Evolutionary conservation across 2,797 vertebrate genomes (phyloP).

Genomic region (Trachops cirrhosus): DNA sequence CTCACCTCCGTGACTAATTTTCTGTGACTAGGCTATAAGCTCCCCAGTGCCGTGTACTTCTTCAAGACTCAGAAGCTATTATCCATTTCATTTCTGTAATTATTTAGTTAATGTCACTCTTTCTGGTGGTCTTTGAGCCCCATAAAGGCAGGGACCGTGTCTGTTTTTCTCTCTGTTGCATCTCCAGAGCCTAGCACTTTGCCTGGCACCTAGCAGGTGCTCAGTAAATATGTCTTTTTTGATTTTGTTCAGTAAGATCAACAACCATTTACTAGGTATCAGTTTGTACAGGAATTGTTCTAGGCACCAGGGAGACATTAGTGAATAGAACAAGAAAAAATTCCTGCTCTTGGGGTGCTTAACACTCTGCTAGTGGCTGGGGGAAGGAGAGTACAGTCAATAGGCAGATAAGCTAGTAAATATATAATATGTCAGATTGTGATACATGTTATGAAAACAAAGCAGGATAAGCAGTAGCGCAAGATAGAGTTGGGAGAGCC

Average conservation of each 20-base stretch:
- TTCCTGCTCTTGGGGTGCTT: neutral
- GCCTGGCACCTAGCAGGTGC: neutral
- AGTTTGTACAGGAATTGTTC: neutral
- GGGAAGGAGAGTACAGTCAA: neutral
- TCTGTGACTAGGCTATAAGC: neutral
- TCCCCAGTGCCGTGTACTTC: neutral
- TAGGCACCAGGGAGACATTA: neutral
- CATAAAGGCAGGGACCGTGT: neutral
- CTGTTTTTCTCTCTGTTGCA: neutral
- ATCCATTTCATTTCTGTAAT: neutral
- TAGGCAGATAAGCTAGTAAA: neutral
- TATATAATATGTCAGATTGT: neutral
- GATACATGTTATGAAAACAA: neutral
- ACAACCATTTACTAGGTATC: neutral
- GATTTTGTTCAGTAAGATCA: neutral
- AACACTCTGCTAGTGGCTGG: neutral
- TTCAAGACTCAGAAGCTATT: neutral
- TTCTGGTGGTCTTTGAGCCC: neutral
- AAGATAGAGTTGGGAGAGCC: neutral
- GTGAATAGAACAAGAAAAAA: neutral
- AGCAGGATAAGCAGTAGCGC: neutral
- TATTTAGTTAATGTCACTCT: neutral
- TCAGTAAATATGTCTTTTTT: neutral
- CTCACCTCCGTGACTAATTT: neutral
- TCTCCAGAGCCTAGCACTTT: neutral